These are phyloP conservation scores for Aurelia aurita DNA, from an alignment of 30 jellyfish, hydroid and myxozoan genomes.

Conservation along the genomic window DNA sequence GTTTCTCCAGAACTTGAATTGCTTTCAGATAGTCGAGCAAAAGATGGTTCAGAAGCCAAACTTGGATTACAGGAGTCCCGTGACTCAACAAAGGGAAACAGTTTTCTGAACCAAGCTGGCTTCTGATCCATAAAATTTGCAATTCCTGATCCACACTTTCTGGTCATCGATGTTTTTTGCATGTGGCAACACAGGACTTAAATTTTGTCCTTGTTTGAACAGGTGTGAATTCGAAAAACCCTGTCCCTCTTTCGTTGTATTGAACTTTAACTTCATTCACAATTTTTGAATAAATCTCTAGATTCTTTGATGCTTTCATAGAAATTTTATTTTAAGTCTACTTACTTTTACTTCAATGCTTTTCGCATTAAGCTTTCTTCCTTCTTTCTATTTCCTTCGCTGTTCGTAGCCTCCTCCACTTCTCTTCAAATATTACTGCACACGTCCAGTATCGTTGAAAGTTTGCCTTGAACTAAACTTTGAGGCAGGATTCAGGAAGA, in stretches of 20 bases:
- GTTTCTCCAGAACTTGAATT: conserved; percentile 10
- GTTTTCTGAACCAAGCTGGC: conserved; percentile 50
- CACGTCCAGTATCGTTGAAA: too few relatives aligned
- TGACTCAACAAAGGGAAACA: conserved; percentile 53
- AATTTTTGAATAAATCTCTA: conserved; percentile 21
- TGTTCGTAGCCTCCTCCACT: too few relatives aligned
- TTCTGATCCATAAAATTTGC: conserved; percentile 35
- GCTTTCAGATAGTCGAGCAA: conserved; percentile 1
- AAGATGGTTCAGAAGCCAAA: conserved; percentile 44
- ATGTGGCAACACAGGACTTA: conserved; percentile 43
- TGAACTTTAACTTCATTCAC: conserved; percentile 22
- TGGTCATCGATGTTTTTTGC: conserved; percentile 48
- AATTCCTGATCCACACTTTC: conserved; percentile 52
- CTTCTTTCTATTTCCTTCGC: too few relatives aligned
- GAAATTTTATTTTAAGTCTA: too few relatives aligned
- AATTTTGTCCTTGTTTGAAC: conserved; percentile 50
- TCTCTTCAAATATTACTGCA: too few relatives aligned
- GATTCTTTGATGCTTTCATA: conserved; percentile 54
- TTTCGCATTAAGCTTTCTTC: too few relatives aligned
- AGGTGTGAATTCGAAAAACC: conserved; percentile 23
- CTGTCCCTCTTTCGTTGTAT: neutral
- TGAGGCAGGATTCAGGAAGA: too few relatives aligned
- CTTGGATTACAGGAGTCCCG: conserved; percentile 59
- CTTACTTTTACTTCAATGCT: too few relatives aligned
- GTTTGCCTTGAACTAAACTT: too few relatives aligned